These are phyloP conservation scores for Kryptolebias ocellatus DNA, from an alignment of 2,797 vertebrate genomes.

Conservation along the genomic window DNA sequence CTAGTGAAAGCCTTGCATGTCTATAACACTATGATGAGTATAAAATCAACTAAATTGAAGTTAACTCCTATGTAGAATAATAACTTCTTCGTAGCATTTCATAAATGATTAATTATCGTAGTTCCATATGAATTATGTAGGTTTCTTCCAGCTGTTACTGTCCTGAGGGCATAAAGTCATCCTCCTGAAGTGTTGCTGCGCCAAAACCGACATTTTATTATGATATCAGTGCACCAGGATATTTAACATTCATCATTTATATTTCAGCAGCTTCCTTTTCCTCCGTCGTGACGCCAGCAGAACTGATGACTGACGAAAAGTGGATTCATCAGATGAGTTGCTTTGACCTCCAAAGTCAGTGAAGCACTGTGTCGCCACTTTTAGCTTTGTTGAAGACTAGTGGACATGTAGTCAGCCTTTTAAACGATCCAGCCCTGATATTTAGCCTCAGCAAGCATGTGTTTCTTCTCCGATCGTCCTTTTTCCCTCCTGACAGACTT, in stretches of 20 bases:
- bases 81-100: conserved; percentile 45
- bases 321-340: conserved; percentile 27
- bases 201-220: conserved; percentile 31
- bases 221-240: conserved; percentile 1
- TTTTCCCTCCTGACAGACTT: conserved; percentile 17
- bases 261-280: conserved; percentile 40
- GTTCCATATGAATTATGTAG: conserved; percentile 48
- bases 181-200: conserved; percentile 17
- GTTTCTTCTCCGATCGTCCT: conserved; percentile 8
- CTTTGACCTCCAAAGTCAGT: conserved; percentile 17
- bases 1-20: background rate
- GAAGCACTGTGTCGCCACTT: conserved; percentile 17
- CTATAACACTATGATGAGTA: background rate
- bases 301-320: conserved; percentile 29
- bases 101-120: conserved; percentile 52
- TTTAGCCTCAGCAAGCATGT: conserved; percentile 39
- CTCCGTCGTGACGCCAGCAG: background rate
- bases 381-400: conserved; percentile 27
- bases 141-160: conserved; percentile 37
- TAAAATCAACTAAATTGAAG: conserved; percentile 45
- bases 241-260: conserved; percentile 19
- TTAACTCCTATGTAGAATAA: conserved; percentile 51
- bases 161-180: conserved; percentile 22
- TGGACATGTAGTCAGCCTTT: conserved; percentile 21
- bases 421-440: background rate